Conservation (phyloP, 2,797 vertebrate species). For the Enteromius trimaculatus region DNA sequence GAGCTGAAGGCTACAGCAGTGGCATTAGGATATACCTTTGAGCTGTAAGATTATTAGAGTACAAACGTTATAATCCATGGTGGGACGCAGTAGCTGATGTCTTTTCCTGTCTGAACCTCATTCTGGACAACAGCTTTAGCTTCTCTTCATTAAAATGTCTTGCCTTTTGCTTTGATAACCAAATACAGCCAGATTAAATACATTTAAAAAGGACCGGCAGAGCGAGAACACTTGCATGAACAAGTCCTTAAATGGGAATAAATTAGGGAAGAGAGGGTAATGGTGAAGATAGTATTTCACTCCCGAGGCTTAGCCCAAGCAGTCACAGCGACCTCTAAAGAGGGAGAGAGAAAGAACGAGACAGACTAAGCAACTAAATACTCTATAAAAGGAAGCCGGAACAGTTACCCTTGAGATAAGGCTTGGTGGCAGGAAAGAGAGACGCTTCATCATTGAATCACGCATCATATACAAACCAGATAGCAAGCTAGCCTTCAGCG, state of each 20-base stretch:
- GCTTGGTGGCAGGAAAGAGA: slow-evolving; percentile 23
- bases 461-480: background rate
- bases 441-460: slow-evolving; percentile 23
- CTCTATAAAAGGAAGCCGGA: slow-evolving; percentile 43
- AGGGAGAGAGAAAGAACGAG: slow-evolving; percentile 4
- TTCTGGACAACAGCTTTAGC: slow-evolving; percentile 51
- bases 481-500: background rate
- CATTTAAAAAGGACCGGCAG: slow-evolving; percentile 70
- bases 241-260: slow-evolving; percentile 84
- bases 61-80: background rate
- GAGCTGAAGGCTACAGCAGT: background rate
- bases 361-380: slow-evolving; percentile 40
- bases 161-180: slow-evolving; percentile 72
- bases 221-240: slow-evolving; percentile 71
- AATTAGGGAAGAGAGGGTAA: slow-evolving; percentile 69
- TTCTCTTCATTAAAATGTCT: slow-evolving; percentile 46
- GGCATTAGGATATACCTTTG: slow-evolving; percentile 2
- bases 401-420: slow-evolving; percentile 29
- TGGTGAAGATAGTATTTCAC: slow-evolving; percentile 74
- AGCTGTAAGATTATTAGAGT: background rate
- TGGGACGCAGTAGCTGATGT: slow-evolving; percentile 12
- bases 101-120: slow-evolving; percentile 30
- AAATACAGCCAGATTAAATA: slow-evolving; percentile 79
- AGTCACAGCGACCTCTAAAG: slow-evolving; percentile 53
- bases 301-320: slow-evolving; percentile 66